Evolutionary conservation across 2,113 vertebrate species (phyloP), one percentile per base, ranked within the genome.

Genomic region (Zootoca vivipara): DNA sequence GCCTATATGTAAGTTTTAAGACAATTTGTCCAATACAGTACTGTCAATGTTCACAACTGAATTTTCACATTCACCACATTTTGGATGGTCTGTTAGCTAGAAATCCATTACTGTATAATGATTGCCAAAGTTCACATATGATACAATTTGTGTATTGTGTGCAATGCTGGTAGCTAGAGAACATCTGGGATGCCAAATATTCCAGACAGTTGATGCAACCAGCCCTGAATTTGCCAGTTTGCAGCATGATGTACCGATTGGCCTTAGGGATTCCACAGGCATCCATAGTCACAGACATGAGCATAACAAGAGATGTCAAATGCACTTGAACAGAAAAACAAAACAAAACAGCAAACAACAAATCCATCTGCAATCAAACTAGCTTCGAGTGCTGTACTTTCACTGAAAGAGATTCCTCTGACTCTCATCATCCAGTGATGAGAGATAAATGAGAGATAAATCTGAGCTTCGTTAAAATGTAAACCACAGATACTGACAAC

Each of bases 181-280:
- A 90, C 87, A 87, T 85, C 95, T 92, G 90, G 87, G 92, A 92
- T 93, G 64, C 74, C 73, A 91, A 92, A 83, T 92, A 86, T 94
- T 92, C 85, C 94, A 93, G 91, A 89, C 88, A 91, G 92, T 91
- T 92, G 90, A 90, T 94, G 91, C 93, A 93, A 91, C 92, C 94
- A 95, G 91, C 87, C 87, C 91, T 93, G 85, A 81, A 91, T 93
- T 92, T 95, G 93, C 90, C 92, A 95, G 90, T 91, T 93, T 92
- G 89, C 89, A 93, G 92, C 30, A 86, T 92, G 91, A 95, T 94
- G 92, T 93, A 90, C 87, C 90, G 86, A 70, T 91, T 87, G 90
- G 88, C 89, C 93, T 94, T 73, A 15, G 46, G 58, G 88, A 52
- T 89, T 92, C 84, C 85, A 89, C 86, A 64, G 82, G 87, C 89